Evolutionary conservation across 2,888 invertebrate species (phyloP).

Genomic region (Nomada ferruginata): DNA sequence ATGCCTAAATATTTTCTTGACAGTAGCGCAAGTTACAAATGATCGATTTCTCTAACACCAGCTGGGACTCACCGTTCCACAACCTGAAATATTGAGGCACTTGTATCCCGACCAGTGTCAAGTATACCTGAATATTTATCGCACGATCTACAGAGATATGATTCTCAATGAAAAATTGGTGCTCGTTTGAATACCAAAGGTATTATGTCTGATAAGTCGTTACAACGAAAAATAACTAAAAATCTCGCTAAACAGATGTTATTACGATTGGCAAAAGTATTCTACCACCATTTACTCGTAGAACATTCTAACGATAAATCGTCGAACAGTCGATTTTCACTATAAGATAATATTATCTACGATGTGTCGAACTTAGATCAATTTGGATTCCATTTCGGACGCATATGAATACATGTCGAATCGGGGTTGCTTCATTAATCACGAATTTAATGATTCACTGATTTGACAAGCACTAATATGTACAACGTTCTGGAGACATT

Average conservation of each 20-base stretch:
- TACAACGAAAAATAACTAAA: neutral
- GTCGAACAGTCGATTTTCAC: conserved; percentile 8
- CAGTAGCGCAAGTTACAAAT: neutral
- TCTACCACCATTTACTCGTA: neutral
- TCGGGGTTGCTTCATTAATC: conserved; percentile 22
- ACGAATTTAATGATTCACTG: conserved; percentile 28
- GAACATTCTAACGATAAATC: conserved; percentile 1
- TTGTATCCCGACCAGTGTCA: neutral
- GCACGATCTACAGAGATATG: neutral
- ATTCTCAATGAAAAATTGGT: neutral
- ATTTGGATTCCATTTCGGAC: conserved; percentile 1
- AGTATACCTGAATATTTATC: conserved; percentile 13
- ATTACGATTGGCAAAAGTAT: neutral
- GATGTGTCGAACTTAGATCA: conserved; percentile 2
- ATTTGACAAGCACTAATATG: conserved; percentile 28
- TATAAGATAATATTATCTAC: neutral
- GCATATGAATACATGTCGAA: neutral
- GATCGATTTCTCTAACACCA: too few relatives aligned
- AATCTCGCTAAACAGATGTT: conserved; percentile 16
- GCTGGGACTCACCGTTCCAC: neutral
- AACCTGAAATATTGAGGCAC: neutral
- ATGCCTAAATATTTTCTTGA: too few relatives aligned
- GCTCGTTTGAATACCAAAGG: neutral
- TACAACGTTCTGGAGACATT: conserved; percentile 6
- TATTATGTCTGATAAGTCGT: neutral